Evolutionary conservation across 1,140 invertebrate genomes (phyloP).

Genomic region (Teleopsis dalmanni): DNA sequence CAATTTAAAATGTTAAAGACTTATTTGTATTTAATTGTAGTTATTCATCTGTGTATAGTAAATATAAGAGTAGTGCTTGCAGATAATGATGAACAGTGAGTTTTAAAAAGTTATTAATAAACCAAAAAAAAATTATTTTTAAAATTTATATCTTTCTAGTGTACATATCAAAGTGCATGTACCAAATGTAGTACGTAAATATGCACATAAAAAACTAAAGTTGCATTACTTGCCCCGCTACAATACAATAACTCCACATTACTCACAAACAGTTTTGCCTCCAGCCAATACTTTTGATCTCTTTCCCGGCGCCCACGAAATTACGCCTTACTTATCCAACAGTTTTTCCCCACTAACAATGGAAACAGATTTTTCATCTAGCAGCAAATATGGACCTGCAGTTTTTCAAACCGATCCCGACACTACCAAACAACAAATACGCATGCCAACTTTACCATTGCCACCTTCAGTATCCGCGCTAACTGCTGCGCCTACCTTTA

Average conservation of each 20-base stretch:
- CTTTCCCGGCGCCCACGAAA: not conserved
- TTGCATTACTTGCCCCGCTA: not conserved
- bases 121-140: not conserved
- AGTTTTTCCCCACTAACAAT: too few species aligned
- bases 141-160: slow-evolving; percentile 12
- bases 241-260: not conserved
- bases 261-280: not conserved
- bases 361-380: too few species aligned
- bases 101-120: too few species aligned
- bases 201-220: not conserved
- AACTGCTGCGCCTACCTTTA: slow-evolving; percentile 10
- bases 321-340: too few species aligned
- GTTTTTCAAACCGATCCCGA: too few species aligned
- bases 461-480: not conserved
- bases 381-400: too few species aligned
- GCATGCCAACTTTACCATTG: not conserved
- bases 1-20: too few species aligned
- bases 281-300: not conserved
- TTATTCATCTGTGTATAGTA: too few species aligned
- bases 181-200: slow-evolving; percentile 20
- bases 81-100: slow-evolving; percentile 6
- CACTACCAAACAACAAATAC: not conserved
- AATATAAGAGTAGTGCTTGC: too few species aligned
- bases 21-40: too few species aligned
- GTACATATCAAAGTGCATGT: slow-evolving; percentile 38